Percentiles rank a stretch among this genome's conserved stretches.
Evolutionary conservation across 2,888 invertebrate genomes (phyloP).

Genomic region (Caenorhabditis imperialis): DNA sequence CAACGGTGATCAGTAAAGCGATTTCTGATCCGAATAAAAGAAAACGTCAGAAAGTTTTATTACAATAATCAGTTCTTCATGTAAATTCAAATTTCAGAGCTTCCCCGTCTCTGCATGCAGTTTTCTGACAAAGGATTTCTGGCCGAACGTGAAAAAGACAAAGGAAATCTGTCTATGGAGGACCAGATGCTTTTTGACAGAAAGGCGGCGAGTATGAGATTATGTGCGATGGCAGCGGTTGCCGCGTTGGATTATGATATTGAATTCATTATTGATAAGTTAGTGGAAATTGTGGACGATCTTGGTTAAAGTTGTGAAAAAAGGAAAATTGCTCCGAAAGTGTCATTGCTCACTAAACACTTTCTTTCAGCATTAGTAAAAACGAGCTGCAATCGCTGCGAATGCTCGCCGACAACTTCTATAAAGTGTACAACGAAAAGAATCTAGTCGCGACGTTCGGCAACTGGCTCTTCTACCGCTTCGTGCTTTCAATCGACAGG

Average conservation of each 20-base stretch:
- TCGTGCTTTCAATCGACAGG: slow-evolving; percentile 44
- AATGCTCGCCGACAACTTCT: slow-evolving; percentile 51
- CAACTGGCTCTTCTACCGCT: slow-evolving; percentile 60
- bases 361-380: slow-evolving; percentile 33
- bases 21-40: slow-evolving; percentile 36
- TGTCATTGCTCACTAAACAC: neutral
- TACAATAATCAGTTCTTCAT: neutral
- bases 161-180: slow-evolving; percentile 42
- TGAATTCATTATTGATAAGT: slow-evolving; percentile 57
- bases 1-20: slow-evolving; percentile 5
- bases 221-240: slow-evolving; percentile 65
- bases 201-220: slow-evolving; percentile 62
- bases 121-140: slow-evolving; percentile 51
- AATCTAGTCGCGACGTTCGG: slow-evolving; percentile 57
- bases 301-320: neutral
- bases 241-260: slow-evolving; percentile 64
- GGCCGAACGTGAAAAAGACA: slow-evolving; percentile 44
- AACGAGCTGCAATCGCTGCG: slow-evolving; percentile 55
- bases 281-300: slow-evolving; percentile 2
- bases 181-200: slow-evolving; percentile 57
- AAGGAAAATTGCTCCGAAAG: no score
- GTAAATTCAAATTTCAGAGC: slow-evolving; percentile 16
- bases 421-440: slow-evolving; percentile 48
- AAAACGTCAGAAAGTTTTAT: slow-evolving; percentile 12
- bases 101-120: slow-evolving; percentile 47